Evolutionary conservation across 2,797 vertebrate species (phyloP).

Genomic region (Ptychobarbus kaznakovi): DNA sequence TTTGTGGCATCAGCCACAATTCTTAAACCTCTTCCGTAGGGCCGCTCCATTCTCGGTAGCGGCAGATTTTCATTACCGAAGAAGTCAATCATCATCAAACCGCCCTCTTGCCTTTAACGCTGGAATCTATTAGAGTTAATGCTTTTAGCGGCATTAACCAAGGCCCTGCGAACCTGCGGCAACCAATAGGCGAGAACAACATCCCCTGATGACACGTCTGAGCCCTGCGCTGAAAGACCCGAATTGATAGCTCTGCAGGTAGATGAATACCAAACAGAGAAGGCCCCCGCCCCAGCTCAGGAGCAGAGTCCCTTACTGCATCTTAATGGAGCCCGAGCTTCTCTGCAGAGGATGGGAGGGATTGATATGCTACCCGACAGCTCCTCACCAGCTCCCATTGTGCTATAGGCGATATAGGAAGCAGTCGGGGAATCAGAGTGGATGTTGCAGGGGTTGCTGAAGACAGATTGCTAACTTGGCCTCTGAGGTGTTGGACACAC

Average conservation of each 20-base stretch:
- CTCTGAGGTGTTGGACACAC: conserved; percentile 31
- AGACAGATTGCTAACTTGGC: conserved; percentile 43
- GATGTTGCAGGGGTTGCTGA: conserved; percentile 42
- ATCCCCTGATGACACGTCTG: conserved; percentile 55
- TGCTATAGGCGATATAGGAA: conserved; percentile 45
- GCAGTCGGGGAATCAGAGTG: conserved; percentile 39
- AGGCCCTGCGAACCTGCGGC: conserved; percentile 33
- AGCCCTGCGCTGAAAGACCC: conserved; percentile 54
- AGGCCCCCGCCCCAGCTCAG: conserved; percentile 33
- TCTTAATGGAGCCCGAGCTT: conserved; percentile 52
- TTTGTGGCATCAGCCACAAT: conserved; percentile 16
- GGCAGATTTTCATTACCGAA: conserved; percentile 59
- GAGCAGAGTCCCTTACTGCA: conserved; percentile 46
- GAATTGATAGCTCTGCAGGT: conserved; percentile 65
- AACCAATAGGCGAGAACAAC: conserved; percentile 55
- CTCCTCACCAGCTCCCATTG: conserved; percentile 45
- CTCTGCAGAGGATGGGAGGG: conserved; percentile 41
- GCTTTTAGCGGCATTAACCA: conserved; percentile 63
- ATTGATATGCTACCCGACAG: conserved; percentile 59
- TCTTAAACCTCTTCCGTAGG: conserved; percentile 25
- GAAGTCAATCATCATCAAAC: conserved; percentile 56
- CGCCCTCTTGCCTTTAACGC: conserved; percentile 55
- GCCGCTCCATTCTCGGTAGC: conserved; percentile 30
- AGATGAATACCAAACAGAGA: conserved; percentile 63
- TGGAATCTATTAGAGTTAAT: conserved; percentile 62